These are phyloP conservation scores for Drosophila parthenogenetica DNA, from an alignment of 2,888 invertebrate species.

Conservation along the genomic window DNA sequence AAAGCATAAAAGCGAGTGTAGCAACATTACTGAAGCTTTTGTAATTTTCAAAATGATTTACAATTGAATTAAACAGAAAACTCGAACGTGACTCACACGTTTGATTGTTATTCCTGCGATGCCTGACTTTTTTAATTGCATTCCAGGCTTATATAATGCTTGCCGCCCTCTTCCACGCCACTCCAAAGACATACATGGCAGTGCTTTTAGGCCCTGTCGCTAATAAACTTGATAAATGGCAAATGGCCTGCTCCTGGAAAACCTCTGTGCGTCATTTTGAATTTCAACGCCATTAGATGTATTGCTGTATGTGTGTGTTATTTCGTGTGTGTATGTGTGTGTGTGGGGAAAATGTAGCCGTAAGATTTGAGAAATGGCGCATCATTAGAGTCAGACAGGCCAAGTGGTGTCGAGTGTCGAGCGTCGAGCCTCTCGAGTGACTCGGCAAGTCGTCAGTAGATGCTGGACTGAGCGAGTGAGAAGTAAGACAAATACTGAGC, in stretches of 20 bases:
- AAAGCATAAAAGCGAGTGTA: no score
- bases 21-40: neutral
- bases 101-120: constrained; percentile 14
- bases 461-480: neutral
- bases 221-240: constrained; percentile 77
- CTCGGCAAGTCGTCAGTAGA: constrained; percentile 61
- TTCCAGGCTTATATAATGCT: constrained; percentile 19
- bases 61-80: constrained; percentile 17
- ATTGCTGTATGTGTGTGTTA: constrained; percentile 2
- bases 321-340: neutral
- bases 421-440: constrained; percentile 50
- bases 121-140: constrained; percentile 29
- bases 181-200: constrained; percentile 8
- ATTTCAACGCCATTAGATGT: constrained; percentile 73
- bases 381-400: constrained; percentile 65
- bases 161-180: neutral
- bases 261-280: constrained; percentile 69
- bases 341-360: constrained; percentile 31
- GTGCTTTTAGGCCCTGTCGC: constrained; percentile 43
- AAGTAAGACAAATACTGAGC: neutral
- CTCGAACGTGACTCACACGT: constrained; percentile 17
- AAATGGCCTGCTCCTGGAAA: constrained; percentile 38
- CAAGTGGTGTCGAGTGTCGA: constrained; percentile 72
- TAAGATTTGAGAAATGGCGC: constrained; percentile 75
- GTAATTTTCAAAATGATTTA: constrained; percentile 28